Evolutionary conservation across 2,888 invertebrate genomes (phyloP), one percentile per base, ranked within the genome.

Genomic region (Julus scandinavius): DNA sequence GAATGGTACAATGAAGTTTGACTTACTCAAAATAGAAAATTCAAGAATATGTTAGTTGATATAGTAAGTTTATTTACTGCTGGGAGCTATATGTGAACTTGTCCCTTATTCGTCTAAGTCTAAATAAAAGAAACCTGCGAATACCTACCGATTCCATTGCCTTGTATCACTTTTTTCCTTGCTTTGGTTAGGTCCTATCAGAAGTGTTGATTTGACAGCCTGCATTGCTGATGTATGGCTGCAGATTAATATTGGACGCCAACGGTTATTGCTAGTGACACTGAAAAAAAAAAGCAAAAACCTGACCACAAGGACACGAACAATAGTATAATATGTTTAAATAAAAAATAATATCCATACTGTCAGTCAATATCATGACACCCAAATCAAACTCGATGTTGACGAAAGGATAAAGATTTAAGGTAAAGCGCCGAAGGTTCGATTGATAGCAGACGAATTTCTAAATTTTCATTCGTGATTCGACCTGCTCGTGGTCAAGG

Each of bases 131-230:
- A 7, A 1, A 45, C 7, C 5, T 45, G 45, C 5, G 45, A 45
- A 45, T 45, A 45, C 45, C 1, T 41, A 87, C 87, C 87, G 13
- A 41, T 63, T 63, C 87, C 87, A 87, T 29, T 54, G 54, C 41
- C 54, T 87, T 17, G 40, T 38, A n/a, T 87, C 87, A 63, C 9
- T 58, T 87, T 54, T 50, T 13, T 87, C 72, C 17, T 29, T 41
- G 58, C 58, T 87, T 87, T 58, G 58, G 58, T 58, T 17, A 58
- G 58, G 5, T n/a, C 58, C 58, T 17, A 58, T 58, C 58, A 58
- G 58, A 17, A 58, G 58, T 0, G 41, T 11, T 87, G 63, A 58
- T 41, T 87, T 87, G 17, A 87, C 50, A 50, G 58, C 87, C n/a
- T 58, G 58, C 58, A 58, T 58, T 3, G 17, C 15, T 20, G 45